Conservation (phyloP, 2,888 invertebrate species). For the Callinectes sapidus region DNA sequence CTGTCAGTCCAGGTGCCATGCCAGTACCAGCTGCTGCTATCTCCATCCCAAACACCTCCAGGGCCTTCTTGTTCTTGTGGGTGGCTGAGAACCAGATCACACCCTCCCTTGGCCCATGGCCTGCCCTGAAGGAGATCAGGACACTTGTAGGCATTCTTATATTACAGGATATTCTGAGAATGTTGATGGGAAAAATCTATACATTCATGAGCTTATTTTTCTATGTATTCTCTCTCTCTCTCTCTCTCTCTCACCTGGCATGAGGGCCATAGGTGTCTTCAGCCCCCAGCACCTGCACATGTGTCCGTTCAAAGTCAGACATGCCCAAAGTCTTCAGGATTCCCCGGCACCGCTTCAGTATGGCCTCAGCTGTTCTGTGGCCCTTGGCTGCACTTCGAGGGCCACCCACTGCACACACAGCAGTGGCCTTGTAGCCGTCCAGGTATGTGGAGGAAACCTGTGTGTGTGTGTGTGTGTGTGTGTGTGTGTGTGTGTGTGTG, state of each 20-base stretch:
- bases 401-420: conserved; percentile 77
- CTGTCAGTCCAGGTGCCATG: conserved; percentile 78
- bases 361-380: conserved; percentile 76
- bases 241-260: conserved; percentile 45
- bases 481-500: not conserved
- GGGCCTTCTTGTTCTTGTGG: conserved; percentile 77
- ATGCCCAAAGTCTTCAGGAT: conserved; percentile 75
- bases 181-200: not conserved
- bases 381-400: conserved; percentile 76
- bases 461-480: not conserved
- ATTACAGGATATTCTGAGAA: too few relatives aligned
- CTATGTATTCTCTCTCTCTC: not conserved
- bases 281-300: conserved; percentile 77
- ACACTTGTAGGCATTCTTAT: too few relatives aligned
- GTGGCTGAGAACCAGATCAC: conserved; percentile 78
- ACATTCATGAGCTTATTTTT: not conserved
- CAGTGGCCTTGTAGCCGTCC: conserved; percentile 77
- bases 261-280: conserved; percentile 76
- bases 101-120: conserved; percentile 75
- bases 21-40: conserved; percentile 79
- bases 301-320: conserved; percentile 76
- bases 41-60: conserved; percentile 77
- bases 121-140: not conserved
- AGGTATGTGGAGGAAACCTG: conserved; percentile 77
- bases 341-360: conserved; percentile 75